Conservation (phyloP, 2,797 vertebrate species). For the Eulemur mongoz region DNA sequence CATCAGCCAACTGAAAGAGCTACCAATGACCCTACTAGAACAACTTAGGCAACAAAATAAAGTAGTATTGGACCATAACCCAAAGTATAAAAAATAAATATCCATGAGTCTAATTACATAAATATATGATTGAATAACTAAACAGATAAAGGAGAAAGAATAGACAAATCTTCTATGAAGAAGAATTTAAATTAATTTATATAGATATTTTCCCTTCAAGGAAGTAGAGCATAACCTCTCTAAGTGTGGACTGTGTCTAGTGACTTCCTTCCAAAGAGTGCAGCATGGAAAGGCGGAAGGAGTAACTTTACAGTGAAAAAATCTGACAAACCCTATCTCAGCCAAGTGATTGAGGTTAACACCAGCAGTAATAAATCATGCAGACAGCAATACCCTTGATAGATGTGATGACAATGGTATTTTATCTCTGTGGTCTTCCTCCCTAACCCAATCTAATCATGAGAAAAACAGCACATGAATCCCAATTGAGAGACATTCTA, state of each 20-base stretch:
- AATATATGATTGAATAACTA: background rate
- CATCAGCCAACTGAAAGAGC: background rate
- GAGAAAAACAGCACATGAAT: background rate
- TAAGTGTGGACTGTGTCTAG: background rate
- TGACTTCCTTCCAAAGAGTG: background rate
- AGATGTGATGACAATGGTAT: background rate
- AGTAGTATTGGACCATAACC: background rate
- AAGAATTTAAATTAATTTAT: background rate
- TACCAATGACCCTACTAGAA: background rate
- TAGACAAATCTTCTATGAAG: background rate
- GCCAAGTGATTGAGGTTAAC: background rate
- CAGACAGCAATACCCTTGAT: background rate
- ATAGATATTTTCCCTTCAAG: background rate
- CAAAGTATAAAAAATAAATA: background rate
- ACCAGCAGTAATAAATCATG: background rate
- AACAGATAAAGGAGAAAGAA: background rate
- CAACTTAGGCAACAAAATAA: background rate
- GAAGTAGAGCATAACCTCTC: background rate
- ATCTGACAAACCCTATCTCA: background rate
- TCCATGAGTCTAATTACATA: background rate
- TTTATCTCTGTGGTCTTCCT: background rate
- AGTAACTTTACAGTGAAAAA: background rate
- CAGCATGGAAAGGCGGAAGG: background rate
- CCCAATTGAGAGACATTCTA: background rate
- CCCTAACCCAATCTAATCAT: background rate